phyloP scores from a whole-genome alignment of 2,113 vertebrate genomes.

The Himantopus leucocephalus region DNA sequence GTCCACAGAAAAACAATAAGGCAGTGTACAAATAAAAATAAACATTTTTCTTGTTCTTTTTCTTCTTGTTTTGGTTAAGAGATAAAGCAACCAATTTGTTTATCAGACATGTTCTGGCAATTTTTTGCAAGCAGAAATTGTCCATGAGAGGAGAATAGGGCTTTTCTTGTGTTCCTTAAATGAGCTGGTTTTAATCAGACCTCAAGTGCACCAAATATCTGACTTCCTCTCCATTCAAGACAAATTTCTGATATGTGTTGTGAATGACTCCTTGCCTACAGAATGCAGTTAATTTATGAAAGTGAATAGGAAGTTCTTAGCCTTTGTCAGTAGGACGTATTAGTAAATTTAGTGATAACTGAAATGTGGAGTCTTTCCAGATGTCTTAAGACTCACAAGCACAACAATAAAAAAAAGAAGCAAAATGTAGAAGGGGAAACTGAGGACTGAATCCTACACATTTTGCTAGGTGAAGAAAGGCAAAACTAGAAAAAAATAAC shows the following conservation, averaged over 20 bases:
- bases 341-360: background rate
- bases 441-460: background rate
- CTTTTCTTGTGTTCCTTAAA: background rate
- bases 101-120: background rate
- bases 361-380: background rate
- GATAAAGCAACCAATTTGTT: background rate
- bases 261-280: background rate
- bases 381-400: background rate
- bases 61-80: background rate
- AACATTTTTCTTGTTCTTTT: background rate
- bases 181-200: background rate
- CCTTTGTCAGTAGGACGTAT: background rate
- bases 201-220: background rate
- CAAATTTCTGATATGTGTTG: background rate
- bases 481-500: background rate
- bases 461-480: background rate
- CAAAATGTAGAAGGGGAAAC: background rate
- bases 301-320: background rate
- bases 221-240: background rate
- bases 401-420: background rate
- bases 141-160: background rate
- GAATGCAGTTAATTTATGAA: background rate
- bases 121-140: background rate
- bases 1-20: background rate
- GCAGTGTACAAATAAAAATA: background rate